Conservation (phyloP, 2,797 vertebrate genomes). For the Eospalax fontanierii region DNA sequence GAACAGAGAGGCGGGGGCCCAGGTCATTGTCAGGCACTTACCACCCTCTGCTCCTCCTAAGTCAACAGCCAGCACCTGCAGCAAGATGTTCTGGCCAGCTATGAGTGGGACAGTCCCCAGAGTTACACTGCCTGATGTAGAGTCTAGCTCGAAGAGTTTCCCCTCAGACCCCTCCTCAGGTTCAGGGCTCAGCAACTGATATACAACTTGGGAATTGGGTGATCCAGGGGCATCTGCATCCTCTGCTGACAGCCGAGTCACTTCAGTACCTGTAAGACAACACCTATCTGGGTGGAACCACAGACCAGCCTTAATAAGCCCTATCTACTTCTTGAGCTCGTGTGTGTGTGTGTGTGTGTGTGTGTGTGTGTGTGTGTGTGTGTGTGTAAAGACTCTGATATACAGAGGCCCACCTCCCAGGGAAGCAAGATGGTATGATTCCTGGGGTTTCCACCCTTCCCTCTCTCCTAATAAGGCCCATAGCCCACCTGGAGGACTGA, state of each 20-base stretch:
- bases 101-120: constrained; percentile 89
- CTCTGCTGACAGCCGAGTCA: constrained; percentile 91
- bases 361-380: not conserved
- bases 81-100: constrained; percentile 75
- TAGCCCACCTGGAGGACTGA: constrained; percentile 80
- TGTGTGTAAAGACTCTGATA: not conserved
- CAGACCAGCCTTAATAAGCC: not conserved
- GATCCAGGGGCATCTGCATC: constrained; percentile 93
- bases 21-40: constrained; percentile 53
- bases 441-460: not conserved
- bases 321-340: not conserved
- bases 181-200: constrained; percentile 90
- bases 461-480: not conserved
- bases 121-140: constrained; percentile 89
- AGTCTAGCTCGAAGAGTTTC: constrained; percentile 90
- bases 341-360: not conserved
- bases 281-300: not conserved
- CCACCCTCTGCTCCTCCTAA: constrained; percentile 75
- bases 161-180: constrained; percentile 70
- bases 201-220: constrained; percentile 92
- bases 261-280: constrained; percentile 91
- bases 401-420: not conserved
- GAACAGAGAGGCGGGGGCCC: not conserved
- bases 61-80: constrained; percentile 92
- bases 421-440: not conserved